Evolutionary conservation across 2,113 vertebrate genomes (phyloP).

Genomic region (Gadus chalcogrammus): DNA sequence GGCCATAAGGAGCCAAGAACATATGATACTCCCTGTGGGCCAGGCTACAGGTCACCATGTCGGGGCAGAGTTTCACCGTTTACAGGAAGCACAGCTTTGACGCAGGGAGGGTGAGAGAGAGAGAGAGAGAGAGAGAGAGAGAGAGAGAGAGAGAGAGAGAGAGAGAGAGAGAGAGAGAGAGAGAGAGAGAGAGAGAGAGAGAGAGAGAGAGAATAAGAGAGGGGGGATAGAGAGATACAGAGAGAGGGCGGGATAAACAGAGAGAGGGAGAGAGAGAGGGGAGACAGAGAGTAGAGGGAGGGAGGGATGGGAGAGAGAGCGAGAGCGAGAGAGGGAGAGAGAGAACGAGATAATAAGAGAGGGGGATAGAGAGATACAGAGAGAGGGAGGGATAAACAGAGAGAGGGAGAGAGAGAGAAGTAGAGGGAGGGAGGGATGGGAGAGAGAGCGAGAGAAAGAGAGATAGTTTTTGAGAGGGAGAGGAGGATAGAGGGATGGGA

Average conservation of each 20-base stretch:
- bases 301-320: background rate
- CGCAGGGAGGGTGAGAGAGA: conserved; percentile 11
- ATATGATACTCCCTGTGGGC: conserved; percentile 63
- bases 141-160: conserved; percentile 6
- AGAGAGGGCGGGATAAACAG: conserved; percentile 3
- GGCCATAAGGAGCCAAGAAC: conserved; percentile 46
- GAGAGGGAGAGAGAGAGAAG: no score
- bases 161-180: conserved; percentile 4
- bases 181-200: conserved; percentile 3
- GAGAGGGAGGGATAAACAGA: no score
- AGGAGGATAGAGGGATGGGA: no score
- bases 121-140: conserved; percentile 4
- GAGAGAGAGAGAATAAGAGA: conserved; percentile 2
- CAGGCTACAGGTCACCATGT: conserved; percentile 49
- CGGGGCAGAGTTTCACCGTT: conserved; percentile 60
- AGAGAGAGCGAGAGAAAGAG: no score
- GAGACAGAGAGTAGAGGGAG: no score
- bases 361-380: no score
- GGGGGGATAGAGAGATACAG: background rate
- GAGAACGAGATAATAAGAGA: conserved; percentile 5
- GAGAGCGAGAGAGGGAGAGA: background rate
- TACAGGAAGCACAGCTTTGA: conserved; percentile 55
- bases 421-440: no score
- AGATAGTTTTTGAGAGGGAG: no score
- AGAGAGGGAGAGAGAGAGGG: conserved; percentile 1